Conservation (phyloP, 2,797 vertebrate species). For the Nothura maculosa region DNA sequence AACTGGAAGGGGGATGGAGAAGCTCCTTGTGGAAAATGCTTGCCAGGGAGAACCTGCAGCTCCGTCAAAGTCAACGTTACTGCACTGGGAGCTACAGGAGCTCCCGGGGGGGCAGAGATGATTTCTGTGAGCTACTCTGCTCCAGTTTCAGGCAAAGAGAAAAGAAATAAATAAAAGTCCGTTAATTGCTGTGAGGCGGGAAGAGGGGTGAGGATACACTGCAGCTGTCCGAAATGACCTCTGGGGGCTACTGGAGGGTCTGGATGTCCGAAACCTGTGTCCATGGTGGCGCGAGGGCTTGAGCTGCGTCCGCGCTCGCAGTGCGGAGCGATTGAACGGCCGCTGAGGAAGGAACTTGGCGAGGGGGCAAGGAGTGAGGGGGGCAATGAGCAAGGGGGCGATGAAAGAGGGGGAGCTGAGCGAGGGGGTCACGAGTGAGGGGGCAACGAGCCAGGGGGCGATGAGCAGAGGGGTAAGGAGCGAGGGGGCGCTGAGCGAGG, state of each 20-base stretch:
- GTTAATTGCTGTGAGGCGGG: background rate
- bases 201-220: background rate
- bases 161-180: background rate
- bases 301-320: too few species aligned
- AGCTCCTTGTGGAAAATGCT: constrained; percentile 29
- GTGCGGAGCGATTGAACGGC: too few species aligned
- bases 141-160: constrained; percentile 46
- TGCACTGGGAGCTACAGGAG: constrained; percentile 41
- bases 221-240: background rate
- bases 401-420: too few species aligned
- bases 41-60: background rate
- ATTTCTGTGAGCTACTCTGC: constrained; percentile 53
- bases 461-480: too few species aligned
- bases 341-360: too few species aligned
- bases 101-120: constrained; percentile 12
- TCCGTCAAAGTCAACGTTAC: background rate
- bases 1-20: constrained; percentile 34
- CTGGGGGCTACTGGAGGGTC: background rate
- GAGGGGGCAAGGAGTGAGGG: too few species aligned
- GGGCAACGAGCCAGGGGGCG: too few species aligned
- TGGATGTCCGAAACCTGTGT: too few species aligned
- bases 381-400: too few species aligned
- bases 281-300: too few species aligned
- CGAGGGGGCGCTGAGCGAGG: too few species aligned
- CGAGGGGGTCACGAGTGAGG: too few species aligned